Base-by-base conservation (phyloP, 2,888 invertebrate genomes). In the Rhaphigaster nebulosa region DNA sequence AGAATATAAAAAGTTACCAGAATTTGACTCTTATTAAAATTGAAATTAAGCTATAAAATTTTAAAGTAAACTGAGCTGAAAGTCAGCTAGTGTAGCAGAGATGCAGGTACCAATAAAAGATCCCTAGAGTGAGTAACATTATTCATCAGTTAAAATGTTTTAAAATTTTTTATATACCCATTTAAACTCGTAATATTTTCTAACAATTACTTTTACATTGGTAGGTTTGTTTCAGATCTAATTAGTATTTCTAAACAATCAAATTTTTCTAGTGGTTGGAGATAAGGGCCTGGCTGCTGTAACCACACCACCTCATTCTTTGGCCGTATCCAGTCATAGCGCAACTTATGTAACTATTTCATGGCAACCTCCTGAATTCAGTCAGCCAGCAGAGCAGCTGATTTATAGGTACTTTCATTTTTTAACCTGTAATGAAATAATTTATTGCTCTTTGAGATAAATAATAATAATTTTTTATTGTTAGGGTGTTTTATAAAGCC, bases 331-430 rank as follows among this genome's bases (percentile, higher is more conserved):
- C 0, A 95, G 96, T 15, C 97, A 97, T 93, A 97, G 97, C 88
- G 97, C 97, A 87, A 97, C 97, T 10, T 97, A 96, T 96, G 96
- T 97, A 88, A 96, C 97, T 0, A 95, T 98, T 90, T 95, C 96
- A 23, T 98, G 98, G 98, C 97, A 97, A 93, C 97, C 97, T 8
- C 97, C 98, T 6, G 96, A 97, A 94, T 96, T 96, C 94, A 96
- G 97, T 70, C 96, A 96, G 93, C 97, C 97, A 0, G 96, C 97
- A 90, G 97, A 97, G 93, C 95, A 96, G 93, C 95, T 97, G 91
- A 95, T 95, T 0, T 97, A 97, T 94, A 96, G 95, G 96, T 97
- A 93, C 13, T 0, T 38, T 12, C 1, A 45, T n/a, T 3, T 38
- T n/a, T 41, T 45, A 18, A 94, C 94, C 94, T 89, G 1, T 20